Conservation (phyloP, 2,113 vertebrate species). For the Empidonax alnorum region DNA sequence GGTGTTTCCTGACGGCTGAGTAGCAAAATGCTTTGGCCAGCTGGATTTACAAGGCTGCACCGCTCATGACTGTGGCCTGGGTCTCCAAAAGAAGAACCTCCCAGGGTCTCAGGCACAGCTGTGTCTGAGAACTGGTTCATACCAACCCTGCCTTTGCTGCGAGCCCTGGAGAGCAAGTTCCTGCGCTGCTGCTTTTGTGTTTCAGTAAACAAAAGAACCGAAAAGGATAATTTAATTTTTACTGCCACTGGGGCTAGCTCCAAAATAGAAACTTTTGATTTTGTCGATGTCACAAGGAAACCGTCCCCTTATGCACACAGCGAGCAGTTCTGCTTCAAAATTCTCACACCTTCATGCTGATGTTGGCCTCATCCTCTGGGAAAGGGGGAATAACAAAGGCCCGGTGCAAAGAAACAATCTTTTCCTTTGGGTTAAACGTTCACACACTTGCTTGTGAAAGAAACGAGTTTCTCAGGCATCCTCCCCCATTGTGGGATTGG, state of each 20-base stretch:
- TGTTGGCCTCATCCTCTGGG: neutral
- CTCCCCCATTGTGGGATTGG: neutral
- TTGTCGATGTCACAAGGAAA: neutral
- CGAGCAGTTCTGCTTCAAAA: neutral
- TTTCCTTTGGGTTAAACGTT: neutral
- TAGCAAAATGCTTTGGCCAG: neutral
- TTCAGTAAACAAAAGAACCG: neutral
- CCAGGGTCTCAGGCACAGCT: neutral
- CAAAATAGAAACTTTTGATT: neutral
- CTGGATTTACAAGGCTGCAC: neutral
- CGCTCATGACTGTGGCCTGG: rapidly evolving
- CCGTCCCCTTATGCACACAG: neutral
- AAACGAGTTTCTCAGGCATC: neutral
- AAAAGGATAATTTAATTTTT: neutral
- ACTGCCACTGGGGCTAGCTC: neutral
- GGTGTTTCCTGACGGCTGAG: neutral
- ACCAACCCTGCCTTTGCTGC: neutral
- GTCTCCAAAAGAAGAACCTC: neutral
- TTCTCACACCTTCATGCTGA: neutral
- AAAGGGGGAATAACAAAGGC: neutral
- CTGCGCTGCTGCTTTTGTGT: neutral
- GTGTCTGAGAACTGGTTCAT: neutral
- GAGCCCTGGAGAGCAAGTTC: neutral
- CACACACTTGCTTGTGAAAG: neutral
- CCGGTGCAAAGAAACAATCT: neutral